phyloP scores from a whole-genome alignment of 1,140 invertebrate species.

The Bicyclus anynana region DNA sequence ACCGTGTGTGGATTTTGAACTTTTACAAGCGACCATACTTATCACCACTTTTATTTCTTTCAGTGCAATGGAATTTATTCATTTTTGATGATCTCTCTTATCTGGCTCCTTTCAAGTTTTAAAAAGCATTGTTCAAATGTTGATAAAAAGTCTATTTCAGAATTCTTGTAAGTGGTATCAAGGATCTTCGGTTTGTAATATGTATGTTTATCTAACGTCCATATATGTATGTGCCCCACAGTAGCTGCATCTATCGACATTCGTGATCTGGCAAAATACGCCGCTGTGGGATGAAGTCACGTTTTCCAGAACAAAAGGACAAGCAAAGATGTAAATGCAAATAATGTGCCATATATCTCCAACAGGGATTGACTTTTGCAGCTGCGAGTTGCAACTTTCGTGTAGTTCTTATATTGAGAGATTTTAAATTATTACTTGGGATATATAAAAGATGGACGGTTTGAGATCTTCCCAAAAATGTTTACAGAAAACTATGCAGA shows the following conservation, averaged over 20 bases:
- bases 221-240: neutral
- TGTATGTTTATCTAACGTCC: neutral
- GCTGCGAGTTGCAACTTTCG: conserved; percentile 34
- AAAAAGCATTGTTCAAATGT: too few relatives aligned
- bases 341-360: conserved; percentile 30
- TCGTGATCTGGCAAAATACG: conserved; percentile 51
- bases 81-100: neutral
- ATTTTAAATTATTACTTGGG: neutral
- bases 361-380: conserved; percentile 38
- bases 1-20: conserved; percentile 53
- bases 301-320: conserved; percentile 46
- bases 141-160: too few relatives aligned
- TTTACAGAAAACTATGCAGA: too few relatives aligned
- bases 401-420: neutral
- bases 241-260: conserved; percentile 1
- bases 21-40: conserved; percentile 30
- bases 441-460: too few relatives aligned
- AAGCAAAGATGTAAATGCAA: conserved; percentile 40
- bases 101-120: too few relatives aligned
- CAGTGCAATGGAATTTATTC: neutral
- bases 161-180: too few relatives aligned
- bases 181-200: neutral
- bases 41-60: neutral
- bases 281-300: conserved; percentile 49
- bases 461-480: too few relatives aligned